Conservation (phyloP, 2,888 invertebrate genomes). For the Stratiomys singularior region DNA sequence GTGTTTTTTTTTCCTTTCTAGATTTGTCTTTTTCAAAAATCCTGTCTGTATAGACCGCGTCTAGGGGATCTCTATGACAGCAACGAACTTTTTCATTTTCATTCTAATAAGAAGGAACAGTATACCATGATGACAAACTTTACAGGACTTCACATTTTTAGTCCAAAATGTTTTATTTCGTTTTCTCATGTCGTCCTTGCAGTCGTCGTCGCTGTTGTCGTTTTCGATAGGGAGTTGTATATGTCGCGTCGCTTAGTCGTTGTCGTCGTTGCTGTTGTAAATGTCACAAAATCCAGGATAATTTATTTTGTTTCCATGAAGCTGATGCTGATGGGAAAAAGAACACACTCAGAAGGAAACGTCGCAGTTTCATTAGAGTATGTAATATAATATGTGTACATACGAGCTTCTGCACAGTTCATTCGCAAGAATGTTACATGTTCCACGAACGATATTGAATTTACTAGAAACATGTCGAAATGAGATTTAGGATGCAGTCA, state of each 20-base stretch:
- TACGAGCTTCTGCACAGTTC: too few relatives aligned
- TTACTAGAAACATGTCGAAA: too few relatives aligned
- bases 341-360: neutral
- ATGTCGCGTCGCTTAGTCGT: neutral
- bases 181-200: neutral
- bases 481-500: too few relatives aligned
- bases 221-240: neutral
- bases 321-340: neutral
- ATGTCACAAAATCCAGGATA: slow-evolving; percentile 21
- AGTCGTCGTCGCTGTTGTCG: neutral
- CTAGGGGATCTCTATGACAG: neutral
- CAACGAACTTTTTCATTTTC: slow-evolving; percentile 5
- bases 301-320: slow-evolving; percentile 8
- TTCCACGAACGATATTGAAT: too few relatives aligned
- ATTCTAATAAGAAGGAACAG: too few relatives aligned
- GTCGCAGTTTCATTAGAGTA: too few relatives aligned
- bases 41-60: neutral
- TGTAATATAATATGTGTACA: too few relatives aligned
- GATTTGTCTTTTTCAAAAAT: neutral
- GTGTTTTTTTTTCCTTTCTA: slow-evolving; percentile 7
- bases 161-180: neutral
- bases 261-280: neutral
- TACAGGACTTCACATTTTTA: slow-evolving; percentile 5
- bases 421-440: too few relatives aligned
- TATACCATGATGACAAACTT: neutral